These are phyloP conservation scores for Labroides dimidiatus DNA, from an alignment of 2,797 vertebrate species.

Conservation along the genomic window DNA sequence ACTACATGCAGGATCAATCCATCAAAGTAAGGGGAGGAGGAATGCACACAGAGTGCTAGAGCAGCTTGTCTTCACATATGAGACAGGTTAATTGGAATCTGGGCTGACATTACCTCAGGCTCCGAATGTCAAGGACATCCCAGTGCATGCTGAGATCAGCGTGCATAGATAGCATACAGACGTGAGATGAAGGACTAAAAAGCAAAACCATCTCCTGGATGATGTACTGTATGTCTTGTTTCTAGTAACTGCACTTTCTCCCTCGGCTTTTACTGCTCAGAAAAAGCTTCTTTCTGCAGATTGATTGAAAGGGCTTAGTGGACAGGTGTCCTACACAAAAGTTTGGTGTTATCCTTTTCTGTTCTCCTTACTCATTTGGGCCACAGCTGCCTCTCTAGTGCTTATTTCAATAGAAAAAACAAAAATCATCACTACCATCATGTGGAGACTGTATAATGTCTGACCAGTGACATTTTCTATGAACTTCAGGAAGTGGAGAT, in stretches of 20 bases:
- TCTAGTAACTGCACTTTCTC: background rate
- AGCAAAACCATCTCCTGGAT: constrained; percentile 3
- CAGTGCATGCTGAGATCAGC: constrained; percentile 49
- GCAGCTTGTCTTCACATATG: constrained; percentile 72
- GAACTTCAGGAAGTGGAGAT: constrained; percentile 1
- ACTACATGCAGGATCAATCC: constrained; percentile 54
- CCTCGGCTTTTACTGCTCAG: constrained; percentile 10
- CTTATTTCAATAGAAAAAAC: constrained; percentile 28
- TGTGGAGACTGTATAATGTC: constrained; percentile 8
- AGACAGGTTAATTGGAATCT: constrained; percentile 80
- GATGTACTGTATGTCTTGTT: background rate
- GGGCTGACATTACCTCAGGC: constrained; percentile 73
- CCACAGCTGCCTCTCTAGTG: constrained; percentile 62
- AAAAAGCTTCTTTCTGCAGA: constrained; percentile 54
- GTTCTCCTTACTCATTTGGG: constrained; percentile 59
- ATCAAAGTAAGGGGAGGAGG: constrained; percentile 60
- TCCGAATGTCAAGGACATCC: constrained; percentile 74
- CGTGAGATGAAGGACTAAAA: constrained; percentile 17
- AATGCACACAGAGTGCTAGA: constrained; percentile 64
- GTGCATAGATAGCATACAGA: constrained; percentile 34
- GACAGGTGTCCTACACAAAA: constrained; percentile 45
- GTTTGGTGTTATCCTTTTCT: constrained; percentile 29
- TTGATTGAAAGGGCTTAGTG: constrained; percentile 64
- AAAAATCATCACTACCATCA: constrained; percentile 21
- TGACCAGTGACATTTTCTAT: constrained; percentile 13